Evolutionary conservation across 2,113 vertebrate species (phyloP), one percentile per base, ranked within the genome.

Genomic region (Ascaphus truei): DNA sequence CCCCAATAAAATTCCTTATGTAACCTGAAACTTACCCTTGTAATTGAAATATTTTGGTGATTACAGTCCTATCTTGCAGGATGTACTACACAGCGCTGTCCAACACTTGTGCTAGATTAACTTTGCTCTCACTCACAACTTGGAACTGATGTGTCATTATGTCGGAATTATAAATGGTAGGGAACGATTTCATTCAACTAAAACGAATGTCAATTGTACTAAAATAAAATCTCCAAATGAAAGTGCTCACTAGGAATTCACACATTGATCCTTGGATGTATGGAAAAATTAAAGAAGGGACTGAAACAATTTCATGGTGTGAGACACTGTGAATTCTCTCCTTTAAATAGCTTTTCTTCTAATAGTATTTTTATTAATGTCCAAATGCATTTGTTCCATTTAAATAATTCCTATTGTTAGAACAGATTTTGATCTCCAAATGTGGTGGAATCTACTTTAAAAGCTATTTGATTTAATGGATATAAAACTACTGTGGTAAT

Each of bases 21-120:
- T 63, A 62, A 73, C 39, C 31, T 63, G 71, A 77, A 78, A 60
- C 10, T 26, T n/a, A 58, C 10, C 51, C 27, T 48, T 33, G 33
- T 16, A 20, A 1, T 18, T 55, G 20, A 20, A 75, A 52, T 34
- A 66, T 26, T 60, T 72, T n/a, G 72, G 57, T 50, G 77, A 69
- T 26, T 53, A 31, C 2, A 1, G 58, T 71, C 15, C 26, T 50
- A 50, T 75, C 77, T 76, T 68, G 53, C 11, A 7, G 3, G 22
- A 27, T 4, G 1, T 20, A 37, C 62, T 57, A 25, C 62, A 9
- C 36, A 20, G 53, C 75, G 62, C 16, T 22, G 56, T 74, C 58
- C 29, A 81, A 66, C 72, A 62, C 68, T 62, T 52, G n/a, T 77
- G 71, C 3, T 26, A 71, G 50, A 74, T 82, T 64, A 77, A 57